A percentile compares a stretch with the other conserved stretches of the same genome.
Evolutionary conservation across 2,113 vertebrate genomes (phyloP).

Genomic region (Trematocara variabile): DNA sequence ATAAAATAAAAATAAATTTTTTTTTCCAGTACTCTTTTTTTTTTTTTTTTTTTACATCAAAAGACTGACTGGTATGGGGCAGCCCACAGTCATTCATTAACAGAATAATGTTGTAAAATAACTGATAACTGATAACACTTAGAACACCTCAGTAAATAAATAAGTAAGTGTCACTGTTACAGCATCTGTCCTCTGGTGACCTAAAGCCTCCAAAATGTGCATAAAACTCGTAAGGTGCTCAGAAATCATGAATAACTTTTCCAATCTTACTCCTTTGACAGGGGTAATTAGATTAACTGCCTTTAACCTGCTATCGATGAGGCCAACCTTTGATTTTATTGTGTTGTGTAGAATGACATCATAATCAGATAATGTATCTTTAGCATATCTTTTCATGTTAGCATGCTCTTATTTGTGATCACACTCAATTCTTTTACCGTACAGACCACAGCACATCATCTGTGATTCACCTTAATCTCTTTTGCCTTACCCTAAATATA

Average conservation of each 20-base stretch:
- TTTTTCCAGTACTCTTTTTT: not conserved
- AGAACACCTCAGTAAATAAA: conserved; percentile 3
- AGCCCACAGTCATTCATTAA: conserved; percentile 36
- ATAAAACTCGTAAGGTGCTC: conserved; percentile 5
- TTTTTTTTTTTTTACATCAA: not conserved
- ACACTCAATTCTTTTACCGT: not conserved
- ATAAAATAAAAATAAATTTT: too few species aligned
- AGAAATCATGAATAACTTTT: not conserved
- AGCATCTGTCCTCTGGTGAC: conserved; percentile 2
- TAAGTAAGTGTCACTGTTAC: not conserved
- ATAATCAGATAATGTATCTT: not conserved
- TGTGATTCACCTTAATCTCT: not conserved
- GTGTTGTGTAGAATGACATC: conserved; percentile 5
- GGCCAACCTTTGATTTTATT: not conserved
- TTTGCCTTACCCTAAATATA: not conserved
- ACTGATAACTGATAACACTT: conserved; percentile 11
- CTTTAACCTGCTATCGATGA: not conserved
- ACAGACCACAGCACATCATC: not conserved
- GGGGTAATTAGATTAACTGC: not conserved
- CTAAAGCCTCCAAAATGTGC: not conserved
- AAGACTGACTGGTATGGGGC: not conserved
- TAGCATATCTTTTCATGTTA: not conserved
- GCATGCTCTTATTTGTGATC: not conserved
- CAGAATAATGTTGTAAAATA: conserved; percentile 31
- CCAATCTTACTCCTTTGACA: not conserved